Evolutionary conservation across 2,797 vertebrate genomes (phyloP).

Genomic region (Serranus cabrilla): DNA sequence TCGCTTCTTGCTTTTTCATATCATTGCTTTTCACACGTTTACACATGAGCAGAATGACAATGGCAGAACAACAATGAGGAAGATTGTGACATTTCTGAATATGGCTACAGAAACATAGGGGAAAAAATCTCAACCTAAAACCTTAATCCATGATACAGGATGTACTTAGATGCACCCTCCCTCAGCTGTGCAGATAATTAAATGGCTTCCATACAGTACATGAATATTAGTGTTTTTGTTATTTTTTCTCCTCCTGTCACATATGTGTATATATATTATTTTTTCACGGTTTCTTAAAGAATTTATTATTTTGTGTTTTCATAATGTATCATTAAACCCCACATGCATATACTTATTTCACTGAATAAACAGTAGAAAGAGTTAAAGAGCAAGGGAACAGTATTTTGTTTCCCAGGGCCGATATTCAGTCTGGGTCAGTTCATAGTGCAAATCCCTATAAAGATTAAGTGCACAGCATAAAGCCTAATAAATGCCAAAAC

Average conservation of each 20-base stretch:
- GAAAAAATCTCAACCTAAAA: background rate
- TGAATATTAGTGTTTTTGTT: background rate
- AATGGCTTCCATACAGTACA: background rate
- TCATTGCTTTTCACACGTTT: constrained; percentile 77
- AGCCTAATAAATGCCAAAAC: constrained; percentile 83
- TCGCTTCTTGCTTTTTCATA: constrained; percentile 65
- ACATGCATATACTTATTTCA: constrained; percentile 22
- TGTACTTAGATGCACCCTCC: background rate
- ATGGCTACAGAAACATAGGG: background rate
- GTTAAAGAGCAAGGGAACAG: constrained; percentile 36
- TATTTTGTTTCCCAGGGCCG: constrained; percentile 51
- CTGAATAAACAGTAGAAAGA: constrained; percentile 38
- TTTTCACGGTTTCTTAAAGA: background rate
- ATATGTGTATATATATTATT: background rate
- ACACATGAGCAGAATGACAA: constrained; percentile 72
- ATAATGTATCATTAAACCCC: constrained; percentile 3
- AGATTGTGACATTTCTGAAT: constrained; percentile 29
- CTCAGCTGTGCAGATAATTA: constrained; percentile 14
- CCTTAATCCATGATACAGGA: constrained; percentile 10
- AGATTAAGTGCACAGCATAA: constrained; percentile 73
- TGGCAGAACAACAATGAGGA: constrained; percentile 38
- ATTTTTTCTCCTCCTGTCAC: too few species aligned
- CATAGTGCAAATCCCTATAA: constrained; percentile 72
- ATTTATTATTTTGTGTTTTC: constrained; percentile 13
- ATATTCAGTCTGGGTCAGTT: constrained; percentile 61